Conservation (phyloP, 2,888 invertebrate species). For the Drosophila eohydei region DNA sequence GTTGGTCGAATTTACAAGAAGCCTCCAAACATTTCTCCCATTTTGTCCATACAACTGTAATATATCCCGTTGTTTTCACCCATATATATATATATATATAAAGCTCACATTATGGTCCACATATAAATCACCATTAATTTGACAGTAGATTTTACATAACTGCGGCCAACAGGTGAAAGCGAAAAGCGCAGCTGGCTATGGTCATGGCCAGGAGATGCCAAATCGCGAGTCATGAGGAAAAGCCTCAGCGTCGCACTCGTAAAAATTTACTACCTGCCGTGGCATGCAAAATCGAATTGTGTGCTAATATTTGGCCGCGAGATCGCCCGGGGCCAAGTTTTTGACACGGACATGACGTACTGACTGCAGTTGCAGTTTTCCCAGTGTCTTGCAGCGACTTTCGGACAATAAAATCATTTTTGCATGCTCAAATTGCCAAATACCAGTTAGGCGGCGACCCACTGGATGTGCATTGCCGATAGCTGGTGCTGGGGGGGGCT, state of each 20-base stretch:
- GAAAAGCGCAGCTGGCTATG: constrained; percentile 72
- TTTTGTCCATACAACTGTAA: neutral
- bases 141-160: constrained; percentile 77
- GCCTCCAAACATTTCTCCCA: neutral
- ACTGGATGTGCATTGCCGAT: constrained; percentile 8
- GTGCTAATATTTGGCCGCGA: constrained; percentile 76
- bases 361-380: constrained; percentile 45
- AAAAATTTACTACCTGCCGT: constrained; percentile 68
- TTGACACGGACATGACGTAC: constrained; percentile 61
- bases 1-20: neutral
- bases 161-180: constrained; percentile 74
- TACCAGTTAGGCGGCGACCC: constrained; percentile 15
- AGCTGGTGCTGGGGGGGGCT: neutral
- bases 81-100: constrained; percentile 21
- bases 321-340: constrained; percentile 37
- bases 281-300: constrained; percentile 81
- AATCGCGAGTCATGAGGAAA: constrained; percentile 52
- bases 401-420: constrained; percentile 70
- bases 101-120: constrained; percentile 66
- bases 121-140: constrained; percentile 81
- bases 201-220: constrained; percentile 46
- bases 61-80: neutral
- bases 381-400: constrained; percentile 28
- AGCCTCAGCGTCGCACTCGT: constrained; percentile 74
- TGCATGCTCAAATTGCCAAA: constrained; percentile 63